Evolutionary conservation across 2,113 vertebrate species (phyloP), one percentile per base, ranked within the genome.

Genomic region (Otus sunia): DNA sequence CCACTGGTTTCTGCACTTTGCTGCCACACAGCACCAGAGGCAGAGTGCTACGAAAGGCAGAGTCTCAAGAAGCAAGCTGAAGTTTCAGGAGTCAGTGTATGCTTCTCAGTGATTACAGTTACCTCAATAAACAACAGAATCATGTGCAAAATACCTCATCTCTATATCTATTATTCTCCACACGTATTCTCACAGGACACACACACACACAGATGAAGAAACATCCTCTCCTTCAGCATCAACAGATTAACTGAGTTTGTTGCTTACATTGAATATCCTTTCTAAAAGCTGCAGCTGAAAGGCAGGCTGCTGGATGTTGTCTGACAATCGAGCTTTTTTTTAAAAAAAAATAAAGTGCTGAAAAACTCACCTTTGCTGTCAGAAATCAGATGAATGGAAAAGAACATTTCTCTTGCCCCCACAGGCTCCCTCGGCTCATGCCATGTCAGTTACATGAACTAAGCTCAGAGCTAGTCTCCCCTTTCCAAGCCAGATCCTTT

Each of bases 401-500:
- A 96, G 92, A 97, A 82, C 88, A 88, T 96, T 95, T 95, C 92
- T 90, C 53, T 93, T 91, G 88, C 92, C 85, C 97, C 69, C 95
- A 95, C 95, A 94, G 90, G 94, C 94, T 96, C 68, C 87, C 66
- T 92, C 81, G 12, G 87, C 96, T 98, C 98, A 98, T 98, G 98
- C 98, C 98, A 98, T 98, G 98, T 97, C 98, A 92, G 92, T 97
- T 95, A 97, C 72, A 94, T 12, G 45, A 53, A 13, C 89, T 74
- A 90, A 97, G 90, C 92, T 88, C 94, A 91, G 79, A 94, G 92
- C 1, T 7, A 96, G 86, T 94, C 89, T 95, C 97, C 95, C 74
- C 93, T 97, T 96, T 96, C 97, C 96, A 93, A 94, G 96, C 73
- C 95, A 97, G 98, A 98, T 97, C 97, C 98, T 98, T 98, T 98